Conservation (phyloP, 2,797 vertebrate species). For the Chelonia mydas region DNA sequence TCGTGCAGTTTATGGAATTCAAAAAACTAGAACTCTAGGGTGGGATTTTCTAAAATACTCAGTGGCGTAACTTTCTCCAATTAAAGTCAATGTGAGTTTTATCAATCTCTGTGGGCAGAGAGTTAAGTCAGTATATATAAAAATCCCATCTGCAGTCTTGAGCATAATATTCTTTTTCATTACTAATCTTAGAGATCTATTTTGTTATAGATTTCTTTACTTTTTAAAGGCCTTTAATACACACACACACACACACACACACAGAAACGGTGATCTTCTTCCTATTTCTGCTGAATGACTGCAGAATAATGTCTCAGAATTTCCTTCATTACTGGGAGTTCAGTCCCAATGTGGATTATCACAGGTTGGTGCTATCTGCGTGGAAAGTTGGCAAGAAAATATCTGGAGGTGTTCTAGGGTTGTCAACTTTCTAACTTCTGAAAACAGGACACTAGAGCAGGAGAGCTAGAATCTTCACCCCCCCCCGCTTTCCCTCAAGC, state of each 20-base stretch:
- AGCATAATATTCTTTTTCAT: neutral
- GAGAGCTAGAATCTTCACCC: too few relatives aligned
- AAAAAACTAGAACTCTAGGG: neutral
- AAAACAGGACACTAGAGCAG: too few relatives aligned
- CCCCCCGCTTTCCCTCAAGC: too few relatives aligned
- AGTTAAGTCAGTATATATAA: neutral
- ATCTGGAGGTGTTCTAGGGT: neutral
- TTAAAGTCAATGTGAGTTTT: neutral
- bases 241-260: neutral
- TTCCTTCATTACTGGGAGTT: neutral
- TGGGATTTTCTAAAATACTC: neutral
- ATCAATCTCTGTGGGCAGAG: neutral
- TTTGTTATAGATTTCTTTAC: neutral
- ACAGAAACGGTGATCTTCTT: neutral
- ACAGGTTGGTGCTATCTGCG: neutral
- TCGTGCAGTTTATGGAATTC: neutral
- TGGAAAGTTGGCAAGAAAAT: neutral
- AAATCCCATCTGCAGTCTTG: neutral
- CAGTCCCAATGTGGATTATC: neutral
- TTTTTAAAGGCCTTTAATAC: neutral
- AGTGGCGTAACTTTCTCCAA: neutral
- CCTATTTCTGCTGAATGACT: neutral
- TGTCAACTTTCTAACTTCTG: too few relatives aligned
- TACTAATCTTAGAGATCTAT: neutral
- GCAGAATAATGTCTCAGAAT: neutral